Evolutionary conservation across 2,888 invertebrate genomes (phyloP).

Genomic region (Adelognathus sp.): DNA sequence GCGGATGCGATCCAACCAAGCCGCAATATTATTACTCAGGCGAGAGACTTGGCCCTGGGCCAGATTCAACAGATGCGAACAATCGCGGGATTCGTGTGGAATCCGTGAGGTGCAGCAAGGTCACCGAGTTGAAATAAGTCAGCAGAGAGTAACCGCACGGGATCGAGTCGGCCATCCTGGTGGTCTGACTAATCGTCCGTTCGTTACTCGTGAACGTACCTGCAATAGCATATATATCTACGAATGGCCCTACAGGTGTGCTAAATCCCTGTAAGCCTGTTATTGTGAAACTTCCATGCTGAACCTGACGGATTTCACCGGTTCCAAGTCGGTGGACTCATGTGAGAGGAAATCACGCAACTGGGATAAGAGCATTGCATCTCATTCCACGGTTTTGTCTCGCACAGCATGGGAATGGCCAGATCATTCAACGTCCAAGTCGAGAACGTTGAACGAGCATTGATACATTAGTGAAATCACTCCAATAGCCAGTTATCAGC

Average conservation of each 20-base stretch:
- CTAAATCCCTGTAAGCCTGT: neutral
- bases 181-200: constrained; percentile 46
- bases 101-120: constrained; percentile 22
- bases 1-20: constrained; percentile 44
- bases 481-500: too few relatives aligned
- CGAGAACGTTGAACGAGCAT: neutral
- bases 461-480: too few relatives aligned
- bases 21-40: constrained; percentile 68
- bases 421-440: neutral
- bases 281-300: constrained; percentile 1
- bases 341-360: neutral
- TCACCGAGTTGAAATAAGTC: constrained; percentile 28
- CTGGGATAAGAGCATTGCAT: neutral
- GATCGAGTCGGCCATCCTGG: constrained; percentile 25
- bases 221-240: constrained; percentile 1
- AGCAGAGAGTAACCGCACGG: constrained; percentile 28
- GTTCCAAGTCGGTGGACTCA: neutral
- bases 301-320: neutral
- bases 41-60: constrained; percentile 67
- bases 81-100: constrained; percentile 61
- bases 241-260: constrained; percentile 6
- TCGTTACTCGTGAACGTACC: constrained; percentile 23
- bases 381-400: neutral
- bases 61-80: constrained; percentile 77
- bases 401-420: neutral